These are phyloP conservation scores for Pseudorhiza aurosa DNA, from an alignment of 30 jellyfish, hydroid and myxozoan genomes.

Conservation along the genomic window DNA sequence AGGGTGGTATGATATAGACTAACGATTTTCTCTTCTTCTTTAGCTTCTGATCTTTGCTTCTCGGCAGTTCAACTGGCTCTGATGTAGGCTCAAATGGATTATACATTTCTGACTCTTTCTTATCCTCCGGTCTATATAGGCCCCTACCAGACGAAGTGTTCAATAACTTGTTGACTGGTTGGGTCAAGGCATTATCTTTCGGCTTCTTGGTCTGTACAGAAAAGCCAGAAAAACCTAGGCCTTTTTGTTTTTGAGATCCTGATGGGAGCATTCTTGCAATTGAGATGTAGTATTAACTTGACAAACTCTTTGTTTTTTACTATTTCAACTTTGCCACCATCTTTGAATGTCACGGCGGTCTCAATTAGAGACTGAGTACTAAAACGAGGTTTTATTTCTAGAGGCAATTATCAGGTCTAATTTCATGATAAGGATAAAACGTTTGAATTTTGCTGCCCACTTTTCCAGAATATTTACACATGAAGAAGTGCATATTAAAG, in stretches of 20 bases:
- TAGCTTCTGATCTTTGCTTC: conserved; percentile 35
- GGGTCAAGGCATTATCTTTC: conserved; percentile 7
- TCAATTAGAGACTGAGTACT: too few species aligned
- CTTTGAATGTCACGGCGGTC: too few species aligned
- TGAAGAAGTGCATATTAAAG: too few species aligned
- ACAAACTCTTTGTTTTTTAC: too few species aligned
- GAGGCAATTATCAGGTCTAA: too few species aligned
- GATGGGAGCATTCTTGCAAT: conserved; percentile 46
- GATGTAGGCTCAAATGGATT: conserved; percentile 83
- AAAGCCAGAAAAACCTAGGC: conserved; percentile 85
- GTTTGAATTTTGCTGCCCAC: too few species aligned
- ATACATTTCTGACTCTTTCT: conserved; percentile 72
- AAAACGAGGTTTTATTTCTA: too few species aligned
- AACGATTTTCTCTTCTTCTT: conserved; percentile 82
- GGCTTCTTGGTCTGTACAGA: conserved; percentile 58
- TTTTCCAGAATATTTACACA: too few species aligned
- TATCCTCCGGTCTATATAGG: conserved; percentile 39
- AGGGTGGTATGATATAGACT: too few species aligned
- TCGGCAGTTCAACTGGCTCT: conserved; percentile 43
- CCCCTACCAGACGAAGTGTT: not conserved
- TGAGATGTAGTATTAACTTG: too few species aligned
- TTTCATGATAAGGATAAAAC: too few species aligned
- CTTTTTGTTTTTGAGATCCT: conserved; percentile 52
- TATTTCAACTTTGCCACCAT: too few species aligned
- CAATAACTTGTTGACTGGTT: conserved; percentile 13